A percentile compares a stretch with the other conserved stretches of the same genome.
Evolutionary conservation across 1,140 invertebrate species (phyloP).

Genomic region (Pygmarrhopalites habei): DNA sequence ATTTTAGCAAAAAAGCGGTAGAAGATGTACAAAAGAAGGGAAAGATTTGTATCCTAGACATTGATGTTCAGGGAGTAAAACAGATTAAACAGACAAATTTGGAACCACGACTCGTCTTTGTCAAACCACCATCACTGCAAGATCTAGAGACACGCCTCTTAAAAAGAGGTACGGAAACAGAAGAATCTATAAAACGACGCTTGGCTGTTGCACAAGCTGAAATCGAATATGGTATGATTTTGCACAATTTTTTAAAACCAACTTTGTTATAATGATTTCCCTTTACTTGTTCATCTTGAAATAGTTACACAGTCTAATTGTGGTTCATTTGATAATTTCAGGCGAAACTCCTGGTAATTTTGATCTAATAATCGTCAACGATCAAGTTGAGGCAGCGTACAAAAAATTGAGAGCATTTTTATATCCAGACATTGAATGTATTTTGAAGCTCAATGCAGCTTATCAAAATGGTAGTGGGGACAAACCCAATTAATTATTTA

Average conservation of each 20-base stretch:
- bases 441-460: neutral
- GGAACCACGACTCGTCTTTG: conserved; percentile 78
- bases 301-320: conserved; percentile 10
- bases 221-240: conserved; percentile 74
- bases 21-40: conserved; percentile 68
- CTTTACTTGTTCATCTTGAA: neutral
- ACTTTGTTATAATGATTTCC: neutral
- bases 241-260: neutral
- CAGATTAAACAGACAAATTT: conserved; percentile 77
- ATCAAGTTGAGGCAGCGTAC: conserved; percentile 83
- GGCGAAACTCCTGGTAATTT: conserved; percentile 73
- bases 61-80: conserved; percentile 93
- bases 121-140: conserved; percentile 83
- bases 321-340: conserved; percentile 42
- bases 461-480: conserved; percentile 13
- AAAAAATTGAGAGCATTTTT: conserved; percentile 65
- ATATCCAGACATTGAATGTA: conserved; percentile 47
- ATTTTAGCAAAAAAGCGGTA: conserved; percentile 77
- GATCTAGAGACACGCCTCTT: conserved; percentile 70
- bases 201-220: conserved; percentile 67
- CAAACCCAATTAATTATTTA: neutral
- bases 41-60: conserved; percentile 88
- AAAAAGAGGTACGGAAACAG: conserved; percentile 77
- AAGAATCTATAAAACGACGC: conserved; percentile 70
- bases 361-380: conserved; percentile 85